Evolutionary conservation across 2,888 invertebrate genomes (phyloP).

Genomic region (Plagiodera versicolora): DNA sequence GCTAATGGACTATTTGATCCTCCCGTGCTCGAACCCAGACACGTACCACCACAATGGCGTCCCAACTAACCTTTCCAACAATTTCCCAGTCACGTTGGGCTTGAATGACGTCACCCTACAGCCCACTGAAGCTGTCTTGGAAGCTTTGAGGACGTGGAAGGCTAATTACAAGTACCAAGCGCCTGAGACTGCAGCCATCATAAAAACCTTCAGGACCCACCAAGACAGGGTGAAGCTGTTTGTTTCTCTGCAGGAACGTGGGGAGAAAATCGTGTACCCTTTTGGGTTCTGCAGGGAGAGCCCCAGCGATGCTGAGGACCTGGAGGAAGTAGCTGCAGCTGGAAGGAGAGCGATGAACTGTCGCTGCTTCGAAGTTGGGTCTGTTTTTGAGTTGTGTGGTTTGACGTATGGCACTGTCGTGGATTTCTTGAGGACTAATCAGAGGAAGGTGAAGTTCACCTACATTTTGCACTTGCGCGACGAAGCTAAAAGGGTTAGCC

Average conservation of each 20-base stretch:
- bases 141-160: too few species aligned
- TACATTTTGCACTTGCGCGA: constrained; percentile 34
- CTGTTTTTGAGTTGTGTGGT: constrained; percentile 28
- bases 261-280: too few species aligned
- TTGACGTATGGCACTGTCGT: constrained; percentile 33
- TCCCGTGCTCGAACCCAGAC: constrained; percentile 42
- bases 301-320: too few species aligned
- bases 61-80: constrained; percentile 28
- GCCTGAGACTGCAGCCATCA: too few species aligned
- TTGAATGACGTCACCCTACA: too few species aligned
- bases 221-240: too few species aligned
- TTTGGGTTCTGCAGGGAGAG: too few species aligned
- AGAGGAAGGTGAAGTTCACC: constrained; percentile 27
- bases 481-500: constrained; percentile 17
- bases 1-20: constrained; percentile 37
- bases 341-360: constrained; percentile 23
- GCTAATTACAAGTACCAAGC: too few species aligned
- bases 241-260: too few species aligned
- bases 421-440: constrained; percentile 31
- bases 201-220: too few species aligned
- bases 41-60: constrained; percentile 31
- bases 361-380: constrained; percentile 27
- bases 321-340: constrained; percentile 29
- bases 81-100: too few species aligned
- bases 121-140: too few species aligned